Conservation (phyloP, 1,140 invertebrate genomes). For the Drosophila bifasciata region DNA sequence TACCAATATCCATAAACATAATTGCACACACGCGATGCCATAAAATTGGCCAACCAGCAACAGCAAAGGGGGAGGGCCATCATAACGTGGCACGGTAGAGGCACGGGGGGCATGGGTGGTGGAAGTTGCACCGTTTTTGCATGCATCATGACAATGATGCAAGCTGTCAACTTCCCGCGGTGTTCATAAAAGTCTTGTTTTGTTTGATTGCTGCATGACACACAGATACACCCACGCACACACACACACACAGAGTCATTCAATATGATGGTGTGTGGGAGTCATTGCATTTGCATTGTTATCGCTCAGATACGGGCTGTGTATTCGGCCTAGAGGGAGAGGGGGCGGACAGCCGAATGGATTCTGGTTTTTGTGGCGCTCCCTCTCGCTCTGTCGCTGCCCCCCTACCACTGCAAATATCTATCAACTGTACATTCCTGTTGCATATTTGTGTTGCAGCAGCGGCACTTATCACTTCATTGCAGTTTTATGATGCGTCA, state of each 20-base stretch:
- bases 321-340: constrained; percentile 17
- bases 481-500: constrained; percentile 83
- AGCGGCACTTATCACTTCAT: constrained; percentile 80
- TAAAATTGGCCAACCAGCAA: constrained; percentile 62
- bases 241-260: constrained; percentile 7
- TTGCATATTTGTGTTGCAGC: constrained; percentile 54
- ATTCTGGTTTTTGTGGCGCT: constrained; percentile 19
- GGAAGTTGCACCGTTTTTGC: constrained; percentile 54
- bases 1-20: constrained; percentile 72
- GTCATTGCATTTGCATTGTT: constrained; percentile 78
- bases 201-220: constrained; percentile 70
- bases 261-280: constrained; percentile 20
- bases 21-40: constrained; percentile 75
- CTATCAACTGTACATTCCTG: constrained; percentile 76
- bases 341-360: neutral
- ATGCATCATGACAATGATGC: constrained; percentile 75
- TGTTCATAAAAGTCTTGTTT: constrained; percentile 81
- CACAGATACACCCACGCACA: constrained; percentile 21
- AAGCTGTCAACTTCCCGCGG: constrained; percentile 82
- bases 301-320: constrained; percentile 74
- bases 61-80: neutral
- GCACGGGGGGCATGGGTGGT: neutral
- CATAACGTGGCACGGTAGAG: neutral
- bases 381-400: neutral
- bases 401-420: constrained; percentile 39